phyloP scores from a whole-genome alignment of 2,888 invertebrate genomes.

The Apotomis capreana region DNA sequence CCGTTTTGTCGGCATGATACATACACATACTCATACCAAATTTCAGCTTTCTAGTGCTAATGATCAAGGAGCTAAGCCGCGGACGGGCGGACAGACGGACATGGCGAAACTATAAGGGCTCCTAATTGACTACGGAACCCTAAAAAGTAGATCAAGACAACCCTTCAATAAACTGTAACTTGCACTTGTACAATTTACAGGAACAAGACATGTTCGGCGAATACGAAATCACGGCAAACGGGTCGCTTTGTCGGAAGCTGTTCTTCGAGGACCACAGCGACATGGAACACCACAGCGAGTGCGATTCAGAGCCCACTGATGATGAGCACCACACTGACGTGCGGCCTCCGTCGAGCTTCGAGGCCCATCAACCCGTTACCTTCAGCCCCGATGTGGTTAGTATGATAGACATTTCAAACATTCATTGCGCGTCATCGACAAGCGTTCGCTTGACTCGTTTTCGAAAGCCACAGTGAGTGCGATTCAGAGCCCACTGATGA shows the following conservation, averaged over 20 bases:
- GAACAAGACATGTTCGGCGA: constrained; percentile 72
- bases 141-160: too few relatives aligned
- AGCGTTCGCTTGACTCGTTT: too few relatives aligned
- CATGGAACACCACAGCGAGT: constrained; percentile 62
- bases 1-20: too few relatives aligned
- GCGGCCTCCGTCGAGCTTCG: constrained; percentile 65
- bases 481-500: constrained; percentile 78
- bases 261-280: constrained; percentile 77
- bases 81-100: too few relatives aligned
- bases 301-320: constrained; percentile 75
- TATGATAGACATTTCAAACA: not conserved
- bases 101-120: too few relatives aligned
- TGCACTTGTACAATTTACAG: constrained; percentile 51
- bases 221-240: constrained; percentile 77
- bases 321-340: constrained; percentile 65
- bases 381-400: constrained; percentile 77
- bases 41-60: too few relatives aligned
- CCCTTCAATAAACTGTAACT: not conserved
- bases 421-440: not conserved
- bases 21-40: too few relatives aligned
- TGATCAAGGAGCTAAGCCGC: too few relatives aligned
- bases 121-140: too few relatives aligned
- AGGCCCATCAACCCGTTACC: constrained; percentile 66
- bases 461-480: constrained; percentile 63
- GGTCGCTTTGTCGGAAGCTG: constrained; percentile 71